A percentile compares a stretch with the other conserved stretches of the same genome.
These are phyloP conservation scores for Myotis davidii DNA, from an alignment of 2,113 vertebrate species.

Conservation along the genomic window DNA sequence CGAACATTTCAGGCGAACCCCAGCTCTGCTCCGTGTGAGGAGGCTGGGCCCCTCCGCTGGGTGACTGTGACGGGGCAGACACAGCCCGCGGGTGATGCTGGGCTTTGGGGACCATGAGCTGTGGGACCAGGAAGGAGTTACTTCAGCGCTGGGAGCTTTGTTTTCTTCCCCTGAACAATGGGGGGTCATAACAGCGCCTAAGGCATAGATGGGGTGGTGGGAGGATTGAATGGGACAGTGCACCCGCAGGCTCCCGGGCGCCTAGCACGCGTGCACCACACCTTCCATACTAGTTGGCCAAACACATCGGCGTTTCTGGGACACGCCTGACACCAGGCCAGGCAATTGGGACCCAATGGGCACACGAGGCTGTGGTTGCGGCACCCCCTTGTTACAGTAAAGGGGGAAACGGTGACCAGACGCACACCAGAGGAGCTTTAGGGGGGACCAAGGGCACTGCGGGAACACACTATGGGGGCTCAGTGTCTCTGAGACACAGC, in stretches of 20 bases:
- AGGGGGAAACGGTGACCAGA: background rate
- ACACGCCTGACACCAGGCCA: background rate
- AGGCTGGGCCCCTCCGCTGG: background rate
- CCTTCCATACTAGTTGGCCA: background rate
- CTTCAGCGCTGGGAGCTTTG: background rate
- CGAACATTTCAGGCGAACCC: background rate
- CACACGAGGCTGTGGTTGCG: background rate
- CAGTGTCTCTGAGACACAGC: background rate
- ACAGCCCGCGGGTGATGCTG: background rate
- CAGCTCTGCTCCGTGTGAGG: background rate
- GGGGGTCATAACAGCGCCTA: background rate
- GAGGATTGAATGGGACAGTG: background rate
- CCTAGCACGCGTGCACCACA: accelerated
- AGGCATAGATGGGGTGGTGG: background rate
- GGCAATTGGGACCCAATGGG: background rate
- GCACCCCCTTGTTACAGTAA: background rate
- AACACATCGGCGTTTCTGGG: background rate
- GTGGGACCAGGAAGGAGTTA: background rate
- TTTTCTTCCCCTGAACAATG: background rate
- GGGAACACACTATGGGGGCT: background rate
- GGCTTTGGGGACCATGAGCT: background rate
- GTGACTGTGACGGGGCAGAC: background rate
- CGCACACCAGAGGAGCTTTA: accelerated
- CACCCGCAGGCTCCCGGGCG: background rate
- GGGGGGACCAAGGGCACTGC: accelerated